Evolutionary conservation across 2,113 vertebrate species (phyloP).

Genomic region (Salvelinus fontinalis): DNA sequence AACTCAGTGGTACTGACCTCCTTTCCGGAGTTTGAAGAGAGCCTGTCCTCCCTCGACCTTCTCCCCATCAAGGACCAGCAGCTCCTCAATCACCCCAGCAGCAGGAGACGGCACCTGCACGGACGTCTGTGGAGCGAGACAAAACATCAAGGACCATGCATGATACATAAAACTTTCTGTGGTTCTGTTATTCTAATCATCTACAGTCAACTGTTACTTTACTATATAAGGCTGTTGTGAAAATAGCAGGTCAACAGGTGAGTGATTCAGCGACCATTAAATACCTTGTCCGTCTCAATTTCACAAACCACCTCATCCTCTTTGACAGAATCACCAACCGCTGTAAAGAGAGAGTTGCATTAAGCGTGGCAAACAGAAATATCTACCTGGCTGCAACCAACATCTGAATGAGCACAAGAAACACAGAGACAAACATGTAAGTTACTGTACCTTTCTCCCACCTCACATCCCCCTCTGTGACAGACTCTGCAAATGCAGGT

Average conservation of each 20-base stretch:
- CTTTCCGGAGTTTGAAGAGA: conserved; percentile 96
- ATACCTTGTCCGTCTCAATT: conserved; percentile 99
- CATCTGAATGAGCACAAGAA: conserved; percentile 17
- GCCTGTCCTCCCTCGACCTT: conserved; percentile 95
- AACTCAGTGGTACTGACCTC: conserved; percentile 70
- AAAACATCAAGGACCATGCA: neutral
- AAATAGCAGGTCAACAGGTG: neutral
- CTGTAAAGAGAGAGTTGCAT: conserved; percentile 68
- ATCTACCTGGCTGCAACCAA: neutral
- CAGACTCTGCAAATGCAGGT: conserved; percentile 96
- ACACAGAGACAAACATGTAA: neutral
- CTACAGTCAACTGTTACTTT: neutral
- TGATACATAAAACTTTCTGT: neutral
- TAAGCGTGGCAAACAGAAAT: conserved; percentile 2
- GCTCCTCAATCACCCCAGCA: conserved; percentile 92
- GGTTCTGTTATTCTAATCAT: neutral
- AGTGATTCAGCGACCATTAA: neutral
- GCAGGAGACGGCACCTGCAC: conserved; percentile 95
- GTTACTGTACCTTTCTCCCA: conserved; percentile 91
- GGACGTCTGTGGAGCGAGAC: conserved; percentile 79
- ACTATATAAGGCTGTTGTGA: neutral
- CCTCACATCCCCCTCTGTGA: conserved; percentile 99
- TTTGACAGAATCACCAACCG: conserved; percentile 90
- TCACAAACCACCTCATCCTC: conserved; percentile 99
- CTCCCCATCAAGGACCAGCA: conserved; percentile 92